Percentiles rank a stretch among this genome's conserved stretches.
These are phyloP conservation scores for Cassiopea xamachana DNA, from an alignment of 30 jellyfish, hydroid and myxozoan species.

Conservation along the genomic window DNA sequence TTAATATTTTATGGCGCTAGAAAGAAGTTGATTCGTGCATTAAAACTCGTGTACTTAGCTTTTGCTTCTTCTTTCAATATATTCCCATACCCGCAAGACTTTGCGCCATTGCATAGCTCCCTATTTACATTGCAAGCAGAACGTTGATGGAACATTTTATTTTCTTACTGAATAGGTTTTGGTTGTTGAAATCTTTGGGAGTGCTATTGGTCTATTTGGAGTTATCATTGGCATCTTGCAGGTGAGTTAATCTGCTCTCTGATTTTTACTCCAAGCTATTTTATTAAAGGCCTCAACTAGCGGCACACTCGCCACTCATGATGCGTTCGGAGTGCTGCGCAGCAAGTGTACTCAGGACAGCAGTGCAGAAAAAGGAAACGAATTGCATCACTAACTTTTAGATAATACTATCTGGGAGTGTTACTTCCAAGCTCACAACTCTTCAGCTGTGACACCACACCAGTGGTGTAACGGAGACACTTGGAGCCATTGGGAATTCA, in stretches of 20 bases:
- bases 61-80: too few relatives aligned
- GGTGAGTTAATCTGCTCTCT: slow-evolving; percentile 30
- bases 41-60: too few relatives aligned
- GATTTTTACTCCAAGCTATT: neutral
- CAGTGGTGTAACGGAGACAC: neutral
- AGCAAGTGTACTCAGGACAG: neutral
- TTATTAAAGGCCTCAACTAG: neutral
- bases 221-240: slow-evolving; percentile 88
- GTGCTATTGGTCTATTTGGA: slow-evolving; percentile 95
- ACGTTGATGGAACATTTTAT: too few relatives aligned
- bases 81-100: too few relatives aligned
- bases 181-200: slow-evolving; percentile 87
- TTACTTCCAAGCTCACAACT: neutral
- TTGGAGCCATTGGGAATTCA: too few relatives aligned
- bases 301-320: neutral
- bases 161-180: slow-evolving; percentile 64
- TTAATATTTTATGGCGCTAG: too few relatives aligned
- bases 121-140: too few relatives aligned
- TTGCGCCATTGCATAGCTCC: too few relatives aligned
- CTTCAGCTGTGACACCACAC: neutral
- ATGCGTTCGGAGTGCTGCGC: too few relatives aligned
- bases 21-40: too few relatives aligned
- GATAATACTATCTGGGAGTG: neutral
- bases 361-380: neutral
- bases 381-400: too few relatives aligned